These are phyloP conservation scores for Colaptes auratus DNA, from an alignment of 2,113 vertebrate species.

Conservation along the genomic window DNA sequence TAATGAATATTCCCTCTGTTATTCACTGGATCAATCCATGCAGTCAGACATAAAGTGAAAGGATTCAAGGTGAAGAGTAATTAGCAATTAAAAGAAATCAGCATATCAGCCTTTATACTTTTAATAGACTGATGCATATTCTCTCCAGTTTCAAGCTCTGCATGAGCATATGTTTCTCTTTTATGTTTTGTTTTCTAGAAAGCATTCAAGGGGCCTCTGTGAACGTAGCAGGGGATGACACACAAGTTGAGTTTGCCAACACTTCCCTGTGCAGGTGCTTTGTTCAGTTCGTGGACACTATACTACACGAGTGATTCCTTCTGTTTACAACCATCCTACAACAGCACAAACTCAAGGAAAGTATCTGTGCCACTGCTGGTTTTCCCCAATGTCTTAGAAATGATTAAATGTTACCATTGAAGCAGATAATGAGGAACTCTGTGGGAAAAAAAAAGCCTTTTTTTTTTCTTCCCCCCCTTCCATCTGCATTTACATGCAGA, in stretches of 20 bases:
- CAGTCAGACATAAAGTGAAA: slow-evolving; percentile 37
- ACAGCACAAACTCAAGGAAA: slow-evolving; percentile 28
- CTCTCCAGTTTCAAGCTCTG: slow-evolving; percentile 27
- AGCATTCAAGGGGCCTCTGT: neutral
- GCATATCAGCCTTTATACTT: neutral
- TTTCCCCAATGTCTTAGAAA: slow-evolving; percentile 42
- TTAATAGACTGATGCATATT: slow-evolving; percentile 22
- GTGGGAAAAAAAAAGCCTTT: neutral
- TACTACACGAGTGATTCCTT: slow-evolving; percentile 19
- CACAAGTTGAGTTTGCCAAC: slow-evolving; percentile 21
- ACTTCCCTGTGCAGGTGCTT: slow-evolving; percentile 28
- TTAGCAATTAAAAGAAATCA: slow-evolving; percentile 22
- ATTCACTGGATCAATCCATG: slow-evolving; percentile 28
- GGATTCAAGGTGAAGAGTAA: slow-evolving; percentile 17
- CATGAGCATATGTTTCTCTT: slow-evolving; percentile 27
- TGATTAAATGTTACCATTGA: slow-evolving; percentile 57
- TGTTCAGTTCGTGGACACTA: neutral
- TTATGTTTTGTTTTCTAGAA: slow-evolving; percentile 23
- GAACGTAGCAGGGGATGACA: neutral
- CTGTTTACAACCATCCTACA: slow-evolving; percentile 16
- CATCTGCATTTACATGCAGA: neutral
- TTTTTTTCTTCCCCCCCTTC: too few species aligned
- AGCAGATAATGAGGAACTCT: slow-evolving; percentile 54
- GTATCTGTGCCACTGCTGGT: neutral
- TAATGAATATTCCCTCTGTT: slow-evolving; percentile 41